Evolutionary conservation across 2,113 vertebrate species (phyloP), one percentile per base, ranked within the genome.

Genomic region (Edolisoma coerulescens): DNA sequence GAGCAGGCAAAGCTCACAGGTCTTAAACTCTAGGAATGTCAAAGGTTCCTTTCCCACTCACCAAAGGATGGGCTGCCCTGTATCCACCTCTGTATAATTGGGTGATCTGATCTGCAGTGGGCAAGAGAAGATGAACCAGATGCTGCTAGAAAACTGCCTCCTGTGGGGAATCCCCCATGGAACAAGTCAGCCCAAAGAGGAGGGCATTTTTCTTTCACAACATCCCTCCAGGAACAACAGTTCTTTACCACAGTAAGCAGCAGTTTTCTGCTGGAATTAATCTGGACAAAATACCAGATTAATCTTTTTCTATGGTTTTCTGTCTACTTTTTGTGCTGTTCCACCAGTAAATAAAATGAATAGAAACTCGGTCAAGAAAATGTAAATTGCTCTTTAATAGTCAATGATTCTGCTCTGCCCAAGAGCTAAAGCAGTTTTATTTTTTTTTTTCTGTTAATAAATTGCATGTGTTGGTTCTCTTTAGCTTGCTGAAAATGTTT

Each of bases 31-130:
- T 2, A 19, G 3, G 50, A 42, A 54, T 74, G 27, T 2, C 49
- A 22, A n/a, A 60, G 27, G 63, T 49, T 52, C 22, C 37, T 53
- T 68, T 59, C 60, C 77, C 49, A 98, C 99, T 87, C 98, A 99
- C 99, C 98, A 98, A 98, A 97, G 98, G 98, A 97, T 99, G 98
- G 85, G 98, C 98, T 96, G 41, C 24, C 15, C 26, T 28, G 27
- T 1, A 3, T 99, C 99, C 87, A 99, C 13, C 39, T 41, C 49
- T 99, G 96, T 99, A 98, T 75, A 98, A 98, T 11, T 98, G 99
- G 81, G 98, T 98, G 5, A 99, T 98, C 97, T 99, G 99, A 98
- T 99, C 99, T 99, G 98, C 92, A 99, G 98, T 5, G 61, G 12
- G 68, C 89, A 87, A 97, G 54, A 89, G 87, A 81, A 93, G 69